Evolutionary conservation across 2,888 invertebrate genomes (phyloP), one percentile per base, ranked within the genome.

Genomic region (Diaphora mendica): DNA sequence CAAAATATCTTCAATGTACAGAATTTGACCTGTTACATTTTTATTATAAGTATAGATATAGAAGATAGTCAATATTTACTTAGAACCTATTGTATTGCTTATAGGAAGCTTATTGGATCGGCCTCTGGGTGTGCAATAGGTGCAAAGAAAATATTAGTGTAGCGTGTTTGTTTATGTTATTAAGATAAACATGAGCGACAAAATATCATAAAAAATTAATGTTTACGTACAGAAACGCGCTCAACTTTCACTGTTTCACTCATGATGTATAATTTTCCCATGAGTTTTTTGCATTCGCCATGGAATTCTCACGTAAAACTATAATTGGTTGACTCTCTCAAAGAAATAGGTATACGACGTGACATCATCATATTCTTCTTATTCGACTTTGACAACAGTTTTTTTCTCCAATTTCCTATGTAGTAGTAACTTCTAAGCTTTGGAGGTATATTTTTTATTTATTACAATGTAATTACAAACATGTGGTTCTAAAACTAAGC

Each of bases 251-350:
- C 85, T 81, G 59, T 68, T 74, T 70, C 66, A 67, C 73, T 70
- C 70, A 68, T 71, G 64, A 62, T 71, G 62, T 39, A 23, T 30
- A 51, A n/a, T 65, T 68, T 83, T 83, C 83, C 79, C 83, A 83
- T 81, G 77, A 64, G 79, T 78, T 83, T 85, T 83, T 85, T 83
- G 79, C 78, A 72, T 83, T 76, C 62, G 83, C 78, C 77, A 85
- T 85, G 83, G 79, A 71, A 83, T 74, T 83, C 78, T 78, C 73
- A 75, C 73, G 73, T 78, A 62, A 83, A 80, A 81, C 75, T 78
- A 66, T 77, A 79, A 79, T 79, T 74, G 72, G 69, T 68, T 74
- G 73, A 75, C 80, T 72, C 81, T 85, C 79, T 75, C 80, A 80
- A 77, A 80, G 59, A 70, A 33, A 26, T 69, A 35, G 7, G 55